Conservation (phyloP, 2,113 vertebrate genomes). For the Trichomycterus rosablanca region DNA sequence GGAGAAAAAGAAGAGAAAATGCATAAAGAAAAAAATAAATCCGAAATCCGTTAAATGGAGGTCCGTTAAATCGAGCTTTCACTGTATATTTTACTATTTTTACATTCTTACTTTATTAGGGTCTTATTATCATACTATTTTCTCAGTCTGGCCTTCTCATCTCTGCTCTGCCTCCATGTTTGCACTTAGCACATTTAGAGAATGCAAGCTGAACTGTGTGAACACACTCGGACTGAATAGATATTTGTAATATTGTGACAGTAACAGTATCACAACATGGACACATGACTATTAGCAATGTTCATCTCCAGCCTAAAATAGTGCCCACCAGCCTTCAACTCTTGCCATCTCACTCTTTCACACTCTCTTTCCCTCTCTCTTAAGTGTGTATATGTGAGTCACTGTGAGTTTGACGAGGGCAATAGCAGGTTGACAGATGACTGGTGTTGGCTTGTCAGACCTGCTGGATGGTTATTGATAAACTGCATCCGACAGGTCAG, state of each 20-base stretch:
- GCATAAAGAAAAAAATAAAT: too few relatives aligned
- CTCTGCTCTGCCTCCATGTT: not conserved
- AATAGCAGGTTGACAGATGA: conserved; percentile 24
- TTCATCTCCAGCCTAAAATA: conserved; percentile 7
- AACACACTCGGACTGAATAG: not conserved
- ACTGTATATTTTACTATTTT: too few relatives aligned
- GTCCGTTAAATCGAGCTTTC: too few relatives aligned
- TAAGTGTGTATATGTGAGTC: not conserved
- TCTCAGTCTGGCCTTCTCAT: not conserved
- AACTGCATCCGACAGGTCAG: conserved; percentile 32
- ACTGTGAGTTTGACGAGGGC: conserved; percentile 2
- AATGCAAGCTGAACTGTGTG: not conserved
- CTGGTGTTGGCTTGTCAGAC: conserved; percentile 30
- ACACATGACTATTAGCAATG: not conserved
- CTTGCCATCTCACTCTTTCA: conserved; percentile 29
- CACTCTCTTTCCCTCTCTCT: conserved; percentile 15
- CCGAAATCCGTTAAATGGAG: too few relatives aligned
- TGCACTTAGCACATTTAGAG: not conserved
- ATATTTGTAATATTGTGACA: conserved; percentile 11
- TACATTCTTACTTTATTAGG: not conserved
- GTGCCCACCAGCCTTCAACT: conserved; percentile 13
- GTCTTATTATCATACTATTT: not conserved
- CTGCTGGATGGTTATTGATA: conserved; percentile 34
- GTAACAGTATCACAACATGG: conserved; percentile 1
- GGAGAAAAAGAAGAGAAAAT: too few relatives aligned